Evolutionary conservation across 1,140 invertebrate species (phyloP).

Genomic region (Musca domestica): DNA sequence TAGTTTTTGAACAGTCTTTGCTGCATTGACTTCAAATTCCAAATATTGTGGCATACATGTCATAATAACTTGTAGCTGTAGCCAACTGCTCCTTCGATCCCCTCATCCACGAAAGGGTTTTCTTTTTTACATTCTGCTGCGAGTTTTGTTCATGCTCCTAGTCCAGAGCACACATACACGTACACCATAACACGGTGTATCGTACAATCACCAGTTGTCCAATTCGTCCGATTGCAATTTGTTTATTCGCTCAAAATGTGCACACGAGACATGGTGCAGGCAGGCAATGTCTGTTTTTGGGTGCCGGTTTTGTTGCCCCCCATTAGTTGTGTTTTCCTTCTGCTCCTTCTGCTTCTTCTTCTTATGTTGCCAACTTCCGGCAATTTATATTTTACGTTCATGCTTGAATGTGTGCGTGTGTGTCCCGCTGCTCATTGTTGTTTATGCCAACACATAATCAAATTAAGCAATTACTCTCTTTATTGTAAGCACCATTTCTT

Average conservation of each 20-base stretch:
- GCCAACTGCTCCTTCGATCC: neutral
- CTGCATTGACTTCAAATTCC: too few relatives aligned
- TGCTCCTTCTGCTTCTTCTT: neutral
- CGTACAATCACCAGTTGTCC: slow-evolving; percentile 12
- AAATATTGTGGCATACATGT: neutral
- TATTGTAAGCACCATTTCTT: neutral
- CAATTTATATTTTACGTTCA: neutral
- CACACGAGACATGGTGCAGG: too few relatives aligned
- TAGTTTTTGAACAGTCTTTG: neutral
- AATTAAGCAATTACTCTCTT: slow-evolving; percentile 50
- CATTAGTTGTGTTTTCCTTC: neutral
- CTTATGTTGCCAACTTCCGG: slow-evolving; percentile 19
- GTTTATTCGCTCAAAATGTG: slow-evolving; percentile 8
- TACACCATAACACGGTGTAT: too few relatives aligned
- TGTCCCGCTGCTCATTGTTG: slow-evolving; percentile 33
- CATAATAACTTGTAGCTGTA: slow-evolving; percentile 24
- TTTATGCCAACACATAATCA: slow-evolving; percentile 53
- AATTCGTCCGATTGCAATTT: slow-evolving; percentile 29
- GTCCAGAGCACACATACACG: too few relatives aligned
- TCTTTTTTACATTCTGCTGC: too few relatives aligned
- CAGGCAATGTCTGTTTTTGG: too few relatives aligned
- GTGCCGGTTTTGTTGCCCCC: neutral
- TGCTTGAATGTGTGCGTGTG: neutral
- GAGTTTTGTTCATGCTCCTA: too few relatives aligned
- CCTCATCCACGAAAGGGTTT: too few relatives aligned